These are phyloP conservation scores for Callaeas wilsoni DNA, from an alignment of 2,113 vertebrate species.

Conservation along the genomic window DNA sequence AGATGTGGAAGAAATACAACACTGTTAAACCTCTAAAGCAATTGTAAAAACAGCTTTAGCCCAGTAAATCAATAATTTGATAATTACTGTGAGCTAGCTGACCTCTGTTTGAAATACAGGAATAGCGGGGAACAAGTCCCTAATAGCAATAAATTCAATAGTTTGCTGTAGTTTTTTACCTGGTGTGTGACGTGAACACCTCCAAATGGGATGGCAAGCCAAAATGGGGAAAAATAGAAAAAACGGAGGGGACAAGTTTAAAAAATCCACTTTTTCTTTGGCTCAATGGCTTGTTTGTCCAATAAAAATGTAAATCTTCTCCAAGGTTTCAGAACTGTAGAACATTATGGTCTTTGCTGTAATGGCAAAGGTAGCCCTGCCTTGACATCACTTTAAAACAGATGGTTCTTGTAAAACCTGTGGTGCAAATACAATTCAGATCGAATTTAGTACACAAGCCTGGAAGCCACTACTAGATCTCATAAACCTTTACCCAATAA, in stretches of 20 bases:
- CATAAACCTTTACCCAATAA: not conserved
- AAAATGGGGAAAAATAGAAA: not conserved
- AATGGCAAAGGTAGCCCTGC: not conserved
- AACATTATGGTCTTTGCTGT: not conserved
- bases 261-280: not conserved
- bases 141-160: conserved; percentile 3
- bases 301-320: not conserved
- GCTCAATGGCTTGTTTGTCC: not conserved
- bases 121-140: not conserved
- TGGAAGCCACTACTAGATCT: not conserved
- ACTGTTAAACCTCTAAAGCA: conserved; percentile 46
- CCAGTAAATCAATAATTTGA: conserved; percentile 65
- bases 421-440: not conserved
- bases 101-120: conserved; percentile 56
- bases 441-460: not conserved
- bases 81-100: conserved; percentile 57
- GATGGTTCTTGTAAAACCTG: not conserved
- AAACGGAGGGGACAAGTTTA: not conserved
- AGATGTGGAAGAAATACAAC: conserved; percentile 44
- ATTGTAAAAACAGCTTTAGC: conserved; percentile 51
- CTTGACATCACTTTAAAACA: not conserved
- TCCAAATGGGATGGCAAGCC: not conserved
- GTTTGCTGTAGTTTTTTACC: not conserved
- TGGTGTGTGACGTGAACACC: not conserved
- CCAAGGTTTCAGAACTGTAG: not conserved